Conservation (phyloP, 64 coral and sea anemone genomes). For the Stichodactyla mertensii region DNA sequence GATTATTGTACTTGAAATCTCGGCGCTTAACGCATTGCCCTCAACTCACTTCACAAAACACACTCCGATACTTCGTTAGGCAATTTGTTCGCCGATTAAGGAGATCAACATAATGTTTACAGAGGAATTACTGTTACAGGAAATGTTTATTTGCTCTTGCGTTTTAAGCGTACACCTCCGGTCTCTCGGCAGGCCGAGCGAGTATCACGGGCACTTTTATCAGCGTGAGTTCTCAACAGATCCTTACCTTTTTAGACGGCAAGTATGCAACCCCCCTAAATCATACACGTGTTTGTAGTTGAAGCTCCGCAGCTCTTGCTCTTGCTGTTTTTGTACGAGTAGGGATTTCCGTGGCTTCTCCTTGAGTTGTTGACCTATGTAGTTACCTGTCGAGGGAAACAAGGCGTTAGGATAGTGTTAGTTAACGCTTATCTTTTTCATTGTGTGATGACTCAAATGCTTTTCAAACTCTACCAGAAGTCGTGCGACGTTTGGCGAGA, state of each 20-base stretch:
- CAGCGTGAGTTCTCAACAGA: slow-evolving; percentile 8
- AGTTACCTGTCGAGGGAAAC: slow-evolving; percentile 17
- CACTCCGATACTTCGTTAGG: background rate
- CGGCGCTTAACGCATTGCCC: slow-evolving; percentile 20
- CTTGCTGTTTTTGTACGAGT: background rate
- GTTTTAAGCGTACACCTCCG: background rate
- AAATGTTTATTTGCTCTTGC: slow-evolving; percentile 20
- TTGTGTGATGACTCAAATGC: background rate
- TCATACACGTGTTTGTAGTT: slow-evolving; percentile 10
- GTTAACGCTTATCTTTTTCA: background rate
- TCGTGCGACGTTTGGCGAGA: background rate
- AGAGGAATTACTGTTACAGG: background rate
- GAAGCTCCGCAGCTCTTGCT: background rate
- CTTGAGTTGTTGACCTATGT: slow-evolving; percentile 15
- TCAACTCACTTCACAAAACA: background rate
- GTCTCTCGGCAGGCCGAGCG: background rate
- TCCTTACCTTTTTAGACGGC: slow-evolving; percentile 1
- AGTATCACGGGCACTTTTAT: background rate
- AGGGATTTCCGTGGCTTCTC: slow-evolving; percentile 11
- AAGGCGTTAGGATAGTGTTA: background rate
- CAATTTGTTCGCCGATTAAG: background rate
- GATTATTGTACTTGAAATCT: slow-evolving; percentile 16
- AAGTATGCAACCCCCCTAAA: background rate
- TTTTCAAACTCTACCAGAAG: background rate
- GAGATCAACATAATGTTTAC: slow-evolving; percentile 22